These are phyloP conservation scores for Marcusenius ussheri DNA, from an alignment of 2,113 vertebrate genomes.

Conservation along the genomic window DNA sequence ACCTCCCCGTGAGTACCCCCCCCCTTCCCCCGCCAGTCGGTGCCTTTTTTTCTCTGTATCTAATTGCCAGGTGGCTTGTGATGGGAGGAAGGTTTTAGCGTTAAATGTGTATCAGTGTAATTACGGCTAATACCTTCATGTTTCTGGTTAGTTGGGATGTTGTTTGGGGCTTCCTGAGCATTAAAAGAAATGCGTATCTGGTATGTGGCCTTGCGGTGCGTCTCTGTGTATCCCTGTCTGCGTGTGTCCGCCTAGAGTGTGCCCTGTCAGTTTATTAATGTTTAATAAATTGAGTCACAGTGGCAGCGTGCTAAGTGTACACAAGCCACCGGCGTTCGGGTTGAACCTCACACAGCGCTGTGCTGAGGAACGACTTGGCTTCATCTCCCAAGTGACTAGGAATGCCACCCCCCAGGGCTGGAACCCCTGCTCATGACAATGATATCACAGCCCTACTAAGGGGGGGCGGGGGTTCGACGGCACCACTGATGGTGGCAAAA, in stretches of 20 bases:
- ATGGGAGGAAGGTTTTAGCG: background rate
- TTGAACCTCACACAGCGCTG: background rate
- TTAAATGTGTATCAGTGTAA: background rate
- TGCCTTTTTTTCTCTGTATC: background rate
- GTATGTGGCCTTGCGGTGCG: background rate
- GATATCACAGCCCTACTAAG: background rate
- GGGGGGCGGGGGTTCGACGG: background rate
- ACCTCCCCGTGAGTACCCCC: constrained; percentile 81
- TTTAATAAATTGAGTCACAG: background rate
- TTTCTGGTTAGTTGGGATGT: background rate
- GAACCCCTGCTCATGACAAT: background rate
- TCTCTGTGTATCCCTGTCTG: background rate
- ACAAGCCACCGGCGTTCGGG: background rate
- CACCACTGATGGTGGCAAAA: background rate
- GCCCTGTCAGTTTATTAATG: background rate
- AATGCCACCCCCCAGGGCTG: background rate
- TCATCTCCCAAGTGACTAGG: background rate
- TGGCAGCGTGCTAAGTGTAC: background rate
- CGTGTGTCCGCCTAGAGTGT: background rate
- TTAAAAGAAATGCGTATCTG: background rate
- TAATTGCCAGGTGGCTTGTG: background rate
- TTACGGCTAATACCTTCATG: background rate
- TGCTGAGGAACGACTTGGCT: background rate
- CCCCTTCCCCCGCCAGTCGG: background rate
- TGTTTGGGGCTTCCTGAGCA: background rate